Evolutionary conservation across 2,888 invertebrate species (phyloP), one percentile per base, ranked within the genome.

Genomic region (Andrena praecox): DNA sequence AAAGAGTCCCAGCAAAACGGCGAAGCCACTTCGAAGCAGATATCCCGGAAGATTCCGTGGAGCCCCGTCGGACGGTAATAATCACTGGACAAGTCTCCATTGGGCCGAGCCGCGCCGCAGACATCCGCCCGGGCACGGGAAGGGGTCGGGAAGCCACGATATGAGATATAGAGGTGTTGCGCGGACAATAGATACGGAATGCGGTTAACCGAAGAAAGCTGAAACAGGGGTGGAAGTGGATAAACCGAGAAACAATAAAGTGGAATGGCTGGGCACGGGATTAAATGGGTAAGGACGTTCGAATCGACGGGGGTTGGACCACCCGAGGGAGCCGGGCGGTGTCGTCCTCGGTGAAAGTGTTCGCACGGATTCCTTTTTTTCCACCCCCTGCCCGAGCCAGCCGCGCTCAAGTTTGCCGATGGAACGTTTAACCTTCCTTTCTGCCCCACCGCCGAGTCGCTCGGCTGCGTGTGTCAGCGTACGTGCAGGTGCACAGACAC

Each of bases 121-220:
- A 62, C 27, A 63, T 24, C 54, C 8, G 3, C 12, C 12, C 1
- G 2, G 5, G 48, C 7, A 16, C 2, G 10, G 42, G 20, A 42
- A 20, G 81, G 63, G 56, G 60, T 35, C 33, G 70, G 69, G 50
- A 88, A 85, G 74, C 82, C 73, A 48, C 87, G 87, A 71, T 81
- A 74, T 72, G 79, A 85, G 81, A 54, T 64, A 75, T 71, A 59
- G 79, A 81, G 77, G 84, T 76, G 74, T 84, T 48, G 71, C 80
- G 62, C 50, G 77, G 74, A 85, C 88, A 80, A 88, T 80, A 75
- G 82, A 70, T 66, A 73, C 68, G 82, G 77, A 80, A 84, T 71
- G 78, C 63, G 86, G 86, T 87, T 88, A 88, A 86, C 87, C 82
- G 86, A 87, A 87, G 87, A 80, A 87, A 87, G 84, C 87, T 87